Base-by-base conservation (phyloP, 1,140 invertebrate species). In the Monomorium pharaonis region DNA sequence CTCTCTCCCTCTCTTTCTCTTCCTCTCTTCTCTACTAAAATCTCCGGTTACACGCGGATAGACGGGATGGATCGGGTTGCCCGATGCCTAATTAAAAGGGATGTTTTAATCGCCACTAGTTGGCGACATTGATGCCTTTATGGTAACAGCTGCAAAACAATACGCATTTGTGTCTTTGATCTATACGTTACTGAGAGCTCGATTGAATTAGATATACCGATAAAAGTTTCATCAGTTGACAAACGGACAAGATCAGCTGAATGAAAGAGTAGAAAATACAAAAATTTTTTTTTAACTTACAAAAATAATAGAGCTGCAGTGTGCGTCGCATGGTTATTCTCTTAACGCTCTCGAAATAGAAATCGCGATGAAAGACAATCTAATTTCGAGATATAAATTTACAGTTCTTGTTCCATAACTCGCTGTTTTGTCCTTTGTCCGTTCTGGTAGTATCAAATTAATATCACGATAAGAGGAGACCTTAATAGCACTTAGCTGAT, bases 21-120 rank as follows among this genome's bases (percentile, higher is more conserved):
- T 14, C 7, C 33, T 6, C 1, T 42, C 18, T 24, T 37, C 12
- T 58, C 14, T 6, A n/a, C 30, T 62, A 62, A 85, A 88, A 88
- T 88, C 88, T 89, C 88, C 88, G 86, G 83, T 89, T 89, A 88
- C 88, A 75, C 60, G 58, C 44, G 42, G 75, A 88, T 69, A 69
- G 51, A 89, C 74, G 74, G 30, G 42, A 58, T 70, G 63, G 16
- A 75, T 86, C 75, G 67, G 47, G 60, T 89, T 89, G 47, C 75
- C 5, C 47, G 44, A 88, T 75, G 80, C 56, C 86, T 89, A 89
- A 89, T 88, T 89, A 80, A 70, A 56, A 14, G 58, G 80, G 74
- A 84, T 49, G 27, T 44, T 88, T 89, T 75, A 85, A 88, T 49
- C 42, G 81, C 44, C 67, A 12, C 5, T 42, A 24, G 42, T 47